Conservation (phyloP, 2,797 vertebrate genomes). For the Hipposideros larvatus region DNA sequence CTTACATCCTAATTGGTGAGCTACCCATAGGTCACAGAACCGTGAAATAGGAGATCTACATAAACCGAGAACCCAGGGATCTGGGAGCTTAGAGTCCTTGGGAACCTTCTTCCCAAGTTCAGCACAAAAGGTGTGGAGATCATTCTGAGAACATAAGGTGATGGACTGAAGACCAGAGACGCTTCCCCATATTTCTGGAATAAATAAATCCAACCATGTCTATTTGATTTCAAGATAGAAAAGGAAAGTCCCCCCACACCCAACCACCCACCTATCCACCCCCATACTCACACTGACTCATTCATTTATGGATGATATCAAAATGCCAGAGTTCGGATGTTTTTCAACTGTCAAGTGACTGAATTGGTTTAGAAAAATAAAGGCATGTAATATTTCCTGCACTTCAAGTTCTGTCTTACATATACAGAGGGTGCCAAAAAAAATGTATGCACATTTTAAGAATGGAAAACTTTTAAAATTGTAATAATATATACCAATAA, state of each 20-base stretch:
- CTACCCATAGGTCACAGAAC: not conserved
- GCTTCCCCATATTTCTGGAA: not conserved
- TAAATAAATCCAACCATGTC: not conserved
- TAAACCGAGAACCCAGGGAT: not conserved
- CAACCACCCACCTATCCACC: not conserved
- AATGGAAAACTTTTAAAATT: too few relatives aligned
- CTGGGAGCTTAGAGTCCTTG: not conserved
- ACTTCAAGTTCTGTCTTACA: not conserved
- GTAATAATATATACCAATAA: too few relatives aligned
- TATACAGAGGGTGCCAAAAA: too few relatives aligned
- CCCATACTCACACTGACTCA: not conserved
- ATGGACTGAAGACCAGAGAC: not conserved
- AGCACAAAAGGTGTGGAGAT: not conserved
- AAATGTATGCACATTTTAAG: too few relatives aligned
- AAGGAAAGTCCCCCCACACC: not conserved
- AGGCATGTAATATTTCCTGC: not conserved
- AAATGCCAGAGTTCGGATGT: not conserved
- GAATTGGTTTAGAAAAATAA: not conserved
- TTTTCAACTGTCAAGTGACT: not conserved
- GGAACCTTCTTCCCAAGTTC: not conserved
- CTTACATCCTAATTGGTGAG: not conserved
- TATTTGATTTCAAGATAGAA: not conserved
- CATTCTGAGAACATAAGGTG: not conserved
- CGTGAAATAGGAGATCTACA: not conserved
- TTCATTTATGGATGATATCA: not conserved